Evolutionary conservation across 2,797 vertebrate genomes (phyloP).

Genomic region (Pogonophryne albipinna): DNA sequence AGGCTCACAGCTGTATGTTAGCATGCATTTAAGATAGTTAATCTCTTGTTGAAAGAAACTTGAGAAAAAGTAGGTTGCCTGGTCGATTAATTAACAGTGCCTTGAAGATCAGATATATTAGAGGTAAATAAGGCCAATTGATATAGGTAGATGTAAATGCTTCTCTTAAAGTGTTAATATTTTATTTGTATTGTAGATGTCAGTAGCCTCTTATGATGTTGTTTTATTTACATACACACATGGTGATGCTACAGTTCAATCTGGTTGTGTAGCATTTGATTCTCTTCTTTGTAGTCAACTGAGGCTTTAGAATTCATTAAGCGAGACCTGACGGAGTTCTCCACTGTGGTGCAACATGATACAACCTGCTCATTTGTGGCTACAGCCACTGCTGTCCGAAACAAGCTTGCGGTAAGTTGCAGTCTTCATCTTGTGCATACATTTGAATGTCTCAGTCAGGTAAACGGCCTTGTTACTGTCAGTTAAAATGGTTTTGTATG

Average conservation of each 20-base stretch:
- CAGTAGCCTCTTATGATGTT: background rate
- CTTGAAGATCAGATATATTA: background rate
- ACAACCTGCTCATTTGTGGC: constrained; percentile 96
- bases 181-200: background rate
- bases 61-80: background rate
- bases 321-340: constrained; percentile 95
- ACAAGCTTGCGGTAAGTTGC: constrained; percentile 90
- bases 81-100: background rate
- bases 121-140: too few relatives aligned
- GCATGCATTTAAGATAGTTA: too few relatives aligned
- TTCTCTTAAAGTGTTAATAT: background rate
- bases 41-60: too few relatives aligned
- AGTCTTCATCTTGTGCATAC: background rate
- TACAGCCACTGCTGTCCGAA: constrained; percentile 95
- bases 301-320: constrained; percentile 98
- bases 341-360: constrained; percentile 97
- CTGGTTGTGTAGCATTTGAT: background rate
- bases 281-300: constrained; percentile 86
- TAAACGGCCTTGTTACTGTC: background rate
- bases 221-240: background rate
- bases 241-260: background rate
- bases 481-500: background rate
- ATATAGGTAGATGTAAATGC: too few relatives aligned
- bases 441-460: too few relatives aligned
- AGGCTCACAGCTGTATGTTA: background rate